phyloP scores from a whole-genome alignment of 1,140 invertebrate genomes.

The Drosophila mauritiana region DNA sequence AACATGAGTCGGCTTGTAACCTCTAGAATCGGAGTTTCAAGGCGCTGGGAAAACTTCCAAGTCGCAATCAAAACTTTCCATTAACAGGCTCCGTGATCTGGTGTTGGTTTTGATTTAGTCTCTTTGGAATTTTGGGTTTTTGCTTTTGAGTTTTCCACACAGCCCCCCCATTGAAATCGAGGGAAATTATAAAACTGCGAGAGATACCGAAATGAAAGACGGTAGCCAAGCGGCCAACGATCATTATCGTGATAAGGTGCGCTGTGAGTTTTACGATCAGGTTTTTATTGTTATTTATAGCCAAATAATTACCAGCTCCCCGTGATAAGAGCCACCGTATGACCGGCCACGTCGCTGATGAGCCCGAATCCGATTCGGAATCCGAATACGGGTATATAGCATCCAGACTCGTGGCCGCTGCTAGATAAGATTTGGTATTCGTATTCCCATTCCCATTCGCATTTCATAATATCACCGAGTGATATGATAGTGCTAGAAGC shows the following conservation, averaged over 20 bases:
- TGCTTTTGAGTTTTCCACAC: conserved; percentile 9
- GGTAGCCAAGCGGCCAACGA: conserved; percentile 17
- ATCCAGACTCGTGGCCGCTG: conserved; percentile 26
- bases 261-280: conserved; percentile 51
- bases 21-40: conserved; percentile 71
- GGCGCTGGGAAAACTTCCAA: conserved; percentile 49
- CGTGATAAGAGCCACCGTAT: conserved; percentile 53
- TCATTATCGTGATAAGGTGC: conserved; percentile 37
- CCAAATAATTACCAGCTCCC: conserved; percentile 66
- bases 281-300: conserved; percentile 78
- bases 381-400: conserved; percentile 20
- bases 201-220: neutral
- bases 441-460: conserved; percentile 22
- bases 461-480: conserved; percentile 47
- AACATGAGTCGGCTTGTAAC: conserved; percentile 42
- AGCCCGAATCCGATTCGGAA: conserved; percentile 24
- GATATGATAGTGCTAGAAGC: conserved; percentile 47
- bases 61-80: conserved; percentile 56
- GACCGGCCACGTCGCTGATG: conserved; percentile 44
- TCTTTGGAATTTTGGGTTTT: conserved; percentile 11
- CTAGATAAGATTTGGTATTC: conserved; percentile 42
- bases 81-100: conserved; percentile 16
- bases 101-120: neutral
- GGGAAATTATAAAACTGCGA: neutral
- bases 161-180: neutral